Conservation (phyloP, 2,888 invertebrate genomes). For the Torymus tubicola region DNA sequence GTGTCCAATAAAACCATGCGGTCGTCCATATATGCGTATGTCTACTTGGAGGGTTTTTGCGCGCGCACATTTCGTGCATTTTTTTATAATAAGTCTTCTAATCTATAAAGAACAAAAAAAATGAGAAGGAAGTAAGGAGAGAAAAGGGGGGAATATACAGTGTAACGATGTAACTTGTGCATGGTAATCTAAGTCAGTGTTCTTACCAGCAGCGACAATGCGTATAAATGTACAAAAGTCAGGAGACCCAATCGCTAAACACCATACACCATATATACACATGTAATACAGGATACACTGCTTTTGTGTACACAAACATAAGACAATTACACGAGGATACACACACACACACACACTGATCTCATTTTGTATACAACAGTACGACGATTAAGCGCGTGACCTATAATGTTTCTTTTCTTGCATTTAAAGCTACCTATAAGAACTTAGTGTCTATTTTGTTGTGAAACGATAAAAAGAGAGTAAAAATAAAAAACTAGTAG, state of each 20-base stretch:
- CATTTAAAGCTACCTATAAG: conserved; percentile 63
- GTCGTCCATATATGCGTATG: background rate
- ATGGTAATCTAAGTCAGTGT: conserved; percentile 60
- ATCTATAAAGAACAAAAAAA: conserved; percentile 17
- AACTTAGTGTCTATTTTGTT: conserved; percentile 63
- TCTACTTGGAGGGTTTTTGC: conserved; percentile 19
- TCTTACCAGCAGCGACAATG: conserved; percentile 75
- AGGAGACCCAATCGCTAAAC: conserved; percentile 62
- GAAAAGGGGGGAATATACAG: conserved; percentile 19
- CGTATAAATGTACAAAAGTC: conserved; percentile 68
- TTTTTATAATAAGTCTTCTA: conserved; percentile 40
- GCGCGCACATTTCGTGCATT: conserved; percentile 30
- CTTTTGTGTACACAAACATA: conserved; percentile 57
- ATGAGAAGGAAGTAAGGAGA: conserved; percentile 9
- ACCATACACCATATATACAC: too few species aligned
- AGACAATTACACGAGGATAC: too few species aligned
- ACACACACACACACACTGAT: conserved; percentile 44
- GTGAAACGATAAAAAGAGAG: conserved; percentile 12
- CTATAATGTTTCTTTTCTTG: conserved; percentile 54
- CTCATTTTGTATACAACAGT: conserved; percentile 47
- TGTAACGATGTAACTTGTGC: conserved; percentile 34
- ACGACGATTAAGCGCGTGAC: conserved; percentile 37
- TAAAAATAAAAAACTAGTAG: conserved; percentile 28
- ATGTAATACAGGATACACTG: conserved; percentile 52
- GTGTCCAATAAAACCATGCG: too few species aligned